Percentiles rank a stretch among this genome's conserved stretches.
Conservation (phyloP, 2,113 vertebrate genomes). For the Jacana jacana region DNA sequence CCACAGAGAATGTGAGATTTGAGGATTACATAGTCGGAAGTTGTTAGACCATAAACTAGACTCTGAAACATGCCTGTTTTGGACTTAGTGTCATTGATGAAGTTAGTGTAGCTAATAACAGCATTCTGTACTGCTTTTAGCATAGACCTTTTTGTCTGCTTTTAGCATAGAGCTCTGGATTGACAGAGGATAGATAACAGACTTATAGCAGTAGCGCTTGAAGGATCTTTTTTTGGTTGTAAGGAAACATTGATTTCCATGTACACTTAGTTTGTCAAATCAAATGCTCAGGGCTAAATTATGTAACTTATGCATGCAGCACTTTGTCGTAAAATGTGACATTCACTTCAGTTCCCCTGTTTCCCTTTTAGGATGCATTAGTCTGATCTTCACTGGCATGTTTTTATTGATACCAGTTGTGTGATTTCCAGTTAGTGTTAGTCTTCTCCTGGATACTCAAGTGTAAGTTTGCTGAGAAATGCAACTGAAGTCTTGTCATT, state of each 20-base stretch:
- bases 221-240: not conserved
- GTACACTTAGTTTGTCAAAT: not conserved
- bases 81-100: not conserved
- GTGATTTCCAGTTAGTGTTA: not conserved
- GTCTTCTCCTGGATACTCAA: not conserved
- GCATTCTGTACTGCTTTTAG: not conserved
- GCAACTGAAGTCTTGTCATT: not conserved
- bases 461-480: not conserved
- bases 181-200: not conserved
- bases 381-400: not conserved
- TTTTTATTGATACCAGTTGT: not conserved
- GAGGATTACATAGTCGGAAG: not conserved
- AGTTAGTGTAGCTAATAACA: not conserved
- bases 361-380: not conserved
- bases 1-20: not conserved
- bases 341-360: not conserved
- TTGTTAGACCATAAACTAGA: not conserved
- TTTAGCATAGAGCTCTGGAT: not conserved
- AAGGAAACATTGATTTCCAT: not conserved
- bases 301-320: accelerated
- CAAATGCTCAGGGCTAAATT: not conserved
- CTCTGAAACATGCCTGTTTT: not conserved
- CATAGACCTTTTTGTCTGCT: not conserved
- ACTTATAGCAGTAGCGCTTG: not conserved
- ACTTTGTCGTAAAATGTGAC: not conserved